Base-by-base conservation (phyloP, 2,888 invertebrate species). In the Thereva nobilitata region DNA sequence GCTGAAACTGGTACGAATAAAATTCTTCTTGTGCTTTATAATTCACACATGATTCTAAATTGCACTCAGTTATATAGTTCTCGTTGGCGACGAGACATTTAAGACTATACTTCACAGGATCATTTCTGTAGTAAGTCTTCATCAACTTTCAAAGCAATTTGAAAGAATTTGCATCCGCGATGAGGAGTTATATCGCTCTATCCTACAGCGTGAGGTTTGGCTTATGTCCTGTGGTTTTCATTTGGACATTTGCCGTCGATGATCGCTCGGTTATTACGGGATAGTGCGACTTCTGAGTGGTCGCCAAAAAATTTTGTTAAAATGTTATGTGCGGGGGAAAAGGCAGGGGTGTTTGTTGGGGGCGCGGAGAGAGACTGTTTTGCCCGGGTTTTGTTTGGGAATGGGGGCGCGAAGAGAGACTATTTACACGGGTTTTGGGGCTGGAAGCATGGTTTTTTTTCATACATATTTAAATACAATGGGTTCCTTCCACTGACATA, bases 51-150 rank as follows among this genome's bases (percentile, higher is more conserved):
- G 2, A 23, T 2, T 23, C 23, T 23, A 2, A 2, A 23, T 23
- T 2, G 23, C 23, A 2, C 23, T 23, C 23, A 2, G 23, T 47
- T 47, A 59, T 37, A 10, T 47, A 59, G 37, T 5, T 4, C 34
- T 40, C 5, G 35, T 8, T 34, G 2, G 38, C 5, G 2, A 0
- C 1, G 12, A 6, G 23, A 3, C 3, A 40, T 12, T 76, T 76
- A 80, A 79, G 79, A 79, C 79, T 80, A 79, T 79, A 79, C 85
- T 86, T 85, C 84, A 84, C 84, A 85, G 86, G 86, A 86, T 86
- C 85, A 85, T 85, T 86, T 86, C 85, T 86, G 86, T 84, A 86
- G 86, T 86, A 82, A 80, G 84, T 85, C 84, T 85, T 84, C 83
- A 77, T 79, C 80, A 78, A 78, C 82, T 83, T 82, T 83, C 77